Evolutionary conservation across 2,113 vertebrate species (phyloP).

Genomic region (Pogonocichla stellata): DNA sequence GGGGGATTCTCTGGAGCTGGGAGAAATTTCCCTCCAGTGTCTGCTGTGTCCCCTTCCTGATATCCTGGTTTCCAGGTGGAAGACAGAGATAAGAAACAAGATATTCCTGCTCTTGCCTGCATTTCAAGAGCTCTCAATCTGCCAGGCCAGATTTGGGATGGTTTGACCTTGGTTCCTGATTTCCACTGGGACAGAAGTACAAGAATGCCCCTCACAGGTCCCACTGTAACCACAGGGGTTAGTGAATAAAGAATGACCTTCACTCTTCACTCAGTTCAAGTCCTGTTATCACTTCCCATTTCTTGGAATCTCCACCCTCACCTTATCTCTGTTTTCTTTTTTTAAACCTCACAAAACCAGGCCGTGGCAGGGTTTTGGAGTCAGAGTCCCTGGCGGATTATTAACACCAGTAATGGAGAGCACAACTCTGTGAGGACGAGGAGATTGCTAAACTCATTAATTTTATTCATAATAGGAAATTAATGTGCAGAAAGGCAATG

Average conservation of each 20-base stretch:
- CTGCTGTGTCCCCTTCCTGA: background rate
- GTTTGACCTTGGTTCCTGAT: background rate
- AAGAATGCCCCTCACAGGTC: background rate
- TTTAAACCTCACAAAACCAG: background rate
- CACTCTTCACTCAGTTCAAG: background rate
- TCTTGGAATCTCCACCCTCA: background rate
- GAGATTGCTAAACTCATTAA: conserved; percentile 71
- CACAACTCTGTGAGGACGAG: conserved; percentile 43
- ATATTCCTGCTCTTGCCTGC: background rate
- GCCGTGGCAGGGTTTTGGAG: background rate
- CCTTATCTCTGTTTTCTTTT: background rate
- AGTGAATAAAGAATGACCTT: background rate
- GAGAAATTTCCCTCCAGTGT: background rate
- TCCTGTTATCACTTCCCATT: background rate
- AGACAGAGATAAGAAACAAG: background rate
- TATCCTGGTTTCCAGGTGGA: background rate
- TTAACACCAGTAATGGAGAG: conserved; percentile 65
- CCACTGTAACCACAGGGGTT: background rate
- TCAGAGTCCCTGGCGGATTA: background rate
- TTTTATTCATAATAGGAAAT: conserved; percentile 72
- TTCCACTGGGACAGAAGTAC: background rate
- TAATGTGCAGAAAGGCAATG: conserved; percentile 56
- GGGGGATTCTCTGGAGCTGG: background rate
- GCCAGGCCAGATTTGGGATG: background rate
- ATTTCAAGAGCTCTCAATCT: background rate